Base-by-base conservation (phyloP, 2,113 vertebrate genomes). In the Cryptomyrus ogoouensis region DNA sequence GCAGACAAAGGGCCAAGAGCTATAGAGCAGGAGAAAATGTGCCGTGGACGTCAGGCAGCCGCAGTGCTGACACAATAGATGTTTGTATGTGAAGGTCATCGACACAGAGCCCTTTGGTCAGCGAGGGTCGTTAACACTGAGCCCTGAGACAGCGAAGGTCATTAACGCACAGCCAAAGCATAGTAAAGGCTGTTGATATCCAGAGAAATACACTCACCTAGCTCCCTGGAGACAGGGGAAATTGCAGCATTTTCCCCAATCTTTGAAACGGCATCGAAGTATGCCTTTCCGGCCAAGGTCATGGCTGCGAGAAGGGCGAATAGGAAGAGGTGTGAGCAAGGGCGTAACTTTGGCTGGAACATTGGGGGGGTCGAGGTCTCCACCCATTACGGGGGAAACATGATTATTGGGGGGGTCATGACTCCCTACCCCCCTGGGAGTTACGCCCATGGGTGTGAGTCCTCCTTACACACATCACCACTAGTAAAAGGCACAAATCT, bases 211-310 rank as follows among this genome's bases (percentile, higher is more conserved):
- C 19, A 95, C 97, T 98, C 95, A 99, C 98, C 98, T 84, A 99
- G 92, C 91, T 99, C 98, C 93, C 96, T 98, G 62, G 98, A 99
- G 92, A 99, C 98, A 0, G 96, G 98, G 88, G 98, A 99, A 86
- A 95, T 96, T 0, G 96, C 95, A 80, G 98, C 96, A 90, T 97
- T 97, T 93, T 99, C 98, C 35, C 98, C 98, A 6, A 99, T 97
- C 95, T 98, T 99, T 91, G 97, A 97, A 92, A 99, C 95, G 87
- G 97, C 98, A 88, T 99, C 98, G 89, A 97, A 99, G 95, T 99
- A 99, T n/a, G 97, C 94, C 96, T 96, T 98, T 94, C 98, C 98
- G 46, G 98, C 97, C 93, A 97, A 92, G 85, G 96, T 95, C 98
- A 99, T 99, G 88, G 96, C 98, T 97, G 94, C 19, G 4, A 89